Base-by-base conservation (phyloP, 2,797 vertebrate genomes). In the Pipistrellus kuhlii region DNA sequence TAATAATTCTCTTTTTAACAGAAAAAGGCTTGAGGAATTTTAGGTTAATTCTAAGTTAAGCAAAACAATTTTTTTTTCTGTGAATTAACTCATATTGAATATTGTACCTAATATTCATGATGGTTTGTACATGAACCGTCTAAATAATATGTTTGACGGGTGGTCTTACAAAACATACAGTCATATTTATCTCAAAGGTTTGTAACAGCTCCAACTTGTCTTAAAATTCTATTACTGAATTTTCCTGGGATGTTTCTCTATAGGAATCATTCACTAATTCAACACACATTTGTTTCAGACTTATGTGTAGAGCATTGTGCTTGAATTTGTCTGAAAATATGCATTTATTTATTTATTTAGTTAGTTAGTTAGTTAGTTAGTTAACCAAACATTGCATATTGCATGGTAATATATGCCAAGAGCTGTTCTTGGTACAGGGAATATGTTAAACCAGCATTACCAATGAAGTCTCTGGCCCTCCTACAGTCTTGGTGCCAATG, bases 201-300 rank as follows among this genome's bases (percentile, higher is more conserved):
- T 80, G 73, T 27, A 72, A 71, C 66, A 66, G n/a, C n/a, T 69
- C 32, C 21, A 71, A 0, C 35, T 77, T 69, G 20, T 64, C 64
- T 81, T 84, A 80, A 51, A 83, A 55, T 93, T 93, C 17, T 23
- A 14, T 88, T 77, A 25, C 32, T 91, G n/a, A 13, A 48, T 92
- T 69, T 85, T n/a, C 72, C 38, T 69, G 23, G 20, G n/a, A 51
- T 85, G 20, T 88, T 91, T 84, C 38, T 90, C 51, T 68, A 0
- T 41, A 48, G 77, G 41, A 77, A 80, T 51, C 35, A 72, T 73
- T 94, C 9, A 30, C 38, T 85, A 64, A 72, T 68, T 53, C 53
- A 81, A 5, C 64, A 59, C 2, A 1, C 78, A 51, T 59, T 73
- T 73, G 2, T 78, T 51, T 8, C 18, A 51, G 32, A n/a, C 18